Conservation (phyloP, 2,888 invertebrate species). For the Gryllus longicercus region DNA sequence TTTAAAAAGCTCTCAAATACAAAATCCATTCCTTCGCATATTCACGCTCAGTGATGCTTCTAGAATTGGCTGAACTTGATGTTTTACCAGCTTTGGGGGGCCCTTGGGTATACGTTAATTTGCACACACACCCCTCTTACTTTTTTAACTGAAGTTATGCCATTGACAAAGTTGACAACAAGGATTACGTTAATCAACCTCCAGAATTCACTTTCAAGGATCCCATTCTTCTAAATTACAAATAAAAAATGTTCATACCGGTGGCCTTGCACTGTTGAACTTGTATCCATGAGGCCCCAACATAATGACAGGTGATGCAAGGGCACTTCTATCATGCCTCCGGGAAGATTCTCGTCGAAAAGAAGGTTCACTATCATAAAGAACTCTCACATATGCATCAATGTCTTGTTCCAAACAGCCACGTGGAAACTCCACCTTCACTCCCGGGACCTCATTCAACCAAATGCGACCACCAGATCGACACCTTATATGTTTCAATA, state of each 20-base stretch:
- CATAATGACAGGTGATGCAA: conserved; percentile 42
- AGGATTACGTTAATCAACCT: no score
- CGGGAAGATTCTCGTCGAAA: conserved; percentile 20
- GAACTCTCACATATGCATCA: conserved; percentile 39
- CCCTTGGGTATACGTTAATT: no score
- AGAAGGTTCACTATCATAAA: conserved; percentile 39
- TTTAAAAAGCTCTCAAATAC: no score
- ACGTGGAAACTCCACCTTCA: conserved; percentile 41
- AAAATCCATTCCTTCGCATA: no score
- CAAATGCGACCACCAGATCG: conserved; percentile 39
- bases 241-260: conserved; percentile 35
- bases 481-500: conserved; percentile 35
- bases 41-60: no score
- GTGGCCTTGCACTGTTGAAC: conserved; percentile 37
- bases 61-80: no score
- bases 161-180: no score
- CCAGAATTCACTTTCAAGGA: no score
- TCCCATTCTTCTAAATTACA: no score
- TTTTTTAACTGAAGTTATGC: no score
- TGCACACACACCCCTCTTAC: no score
- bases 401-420: conserved; percentile 39
- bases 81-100: no score
- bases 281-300: conserved; percentile 42
- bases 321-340: conserved; percentile 28
- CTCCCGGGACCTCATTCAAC: conserved; percentile 39